Percentiles rank a stretch among this genome's conserved stretches.
Conservation (phyloP, 1,140 invertebrate species). For the Cryptotermes secundus region DNA sequence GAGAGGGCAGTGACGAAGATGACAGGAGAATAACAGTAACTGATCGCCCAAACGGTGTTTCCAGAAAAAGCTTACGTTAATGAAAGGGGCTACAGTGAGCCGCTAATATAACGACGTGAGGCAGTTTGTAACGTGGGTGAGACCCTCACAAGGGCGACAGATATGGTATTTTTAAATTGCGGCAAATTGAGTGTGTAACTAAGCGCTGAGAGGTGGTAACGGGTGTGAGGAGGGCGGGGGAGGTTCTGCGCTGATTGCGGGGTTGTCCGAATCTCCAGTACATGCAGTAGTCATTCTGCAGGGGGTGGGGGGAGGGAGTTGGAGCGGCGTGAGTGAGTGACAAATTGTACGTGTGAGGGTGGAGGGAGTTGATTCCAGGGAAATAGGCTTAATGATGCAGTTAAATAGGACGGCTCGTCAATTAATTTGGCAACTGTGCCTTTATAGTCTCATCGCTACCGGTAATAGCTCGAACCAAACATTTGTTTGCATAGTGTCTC, state of each 20-base stretch:
- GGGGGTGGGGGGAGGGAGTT: background rate
- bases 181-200: conserved; percentile 12
- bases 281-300: background rate
- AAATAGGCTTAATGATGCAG: conserved; percentile 35
- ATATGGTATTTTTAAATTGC: conserved; percentile 19
- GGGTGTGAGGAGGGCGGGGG: background rate
- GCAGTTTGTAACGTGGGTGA: background rate
- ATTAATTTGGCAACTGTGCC: conserved; percentile 32
- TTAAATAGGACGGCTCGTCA: conserved; percentile 34
- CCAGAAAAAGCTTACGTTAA: background rate
- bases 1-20: no score
- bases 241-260: background rate
- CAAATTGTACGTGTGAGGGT: conserved; percentile 23
- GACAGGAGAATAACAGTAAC: no score
- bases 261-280: conserved; percentile 14
- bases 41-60: no score
- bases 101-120: background rate
- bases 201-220: background rate
- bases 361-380: conserved; percentile 28
- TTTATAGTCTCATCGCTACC: conserved; percentile 18
- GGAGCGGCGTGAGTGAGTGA: conserved; percentile 9
- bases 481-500: background rate
- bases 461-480: background rate
- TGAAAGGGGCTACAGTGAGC: background rate
- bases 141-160: background rate